These are phyloP conservation scores for Luperina nickerlii DNA, from an alignment of 2,888 invertebrate genomes.

Conservation along the genomic window DNA sequence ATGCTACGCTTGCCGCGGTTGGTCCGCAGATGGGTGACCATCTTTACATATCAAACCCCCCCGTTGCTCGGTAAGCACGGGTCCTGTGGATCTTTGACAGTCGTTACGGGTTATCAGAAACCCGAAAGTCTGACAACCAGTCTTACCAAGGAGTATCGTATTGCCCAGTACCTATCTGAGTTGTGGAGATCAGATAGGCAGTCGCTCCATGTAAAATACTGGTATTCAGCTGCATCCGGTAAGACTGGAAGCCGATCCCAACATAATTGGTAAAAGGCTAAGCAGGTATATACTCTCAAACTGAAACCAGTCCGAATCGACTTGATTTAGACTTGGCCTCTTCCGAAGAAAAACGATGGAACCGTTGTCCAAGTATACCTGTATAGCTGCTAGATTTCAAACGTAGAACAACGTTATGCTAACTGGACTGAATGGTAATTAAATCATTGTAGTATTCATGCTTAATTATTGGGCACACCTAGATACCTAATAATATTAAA, in stretches of 20 bases:
- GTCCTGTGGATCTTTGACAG: neutral
- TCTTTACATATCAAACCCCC: too few species aligned
- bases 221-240: neutral
- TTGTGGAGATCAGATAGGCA: too few species aligned
- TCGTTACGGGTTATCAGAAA: neutral
- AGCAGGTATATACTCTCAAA: neutral
- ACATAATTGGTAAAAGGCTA: neutral
- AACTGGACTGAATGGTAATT: neutral
- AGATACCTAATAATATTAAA: neutral
- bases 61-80: too few species aligned
- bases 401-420: neutral
- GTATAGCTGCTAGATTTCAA: neutral
- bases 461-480: neutral
- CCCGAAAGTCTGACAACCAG: neutral
- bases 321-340: neutral
- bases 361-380: neutral
- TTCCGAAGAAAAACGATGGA: neutral
- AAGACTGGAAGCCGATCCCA: neutral
- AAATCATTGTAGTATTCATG: conserved; percentile 7
- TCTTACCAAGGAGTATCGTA: too few species aligned
- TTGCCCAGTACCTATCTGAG: neutral
- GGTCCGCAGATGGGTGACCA: too few species aligned
- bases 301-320: neutral
- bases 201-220: neutral
- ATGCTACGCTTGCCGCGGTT: too few species aligned